phyloP scores from a whole-genome alignment of 2,888 invertebrate genomes.

The Erebia aethiops region DNA sequence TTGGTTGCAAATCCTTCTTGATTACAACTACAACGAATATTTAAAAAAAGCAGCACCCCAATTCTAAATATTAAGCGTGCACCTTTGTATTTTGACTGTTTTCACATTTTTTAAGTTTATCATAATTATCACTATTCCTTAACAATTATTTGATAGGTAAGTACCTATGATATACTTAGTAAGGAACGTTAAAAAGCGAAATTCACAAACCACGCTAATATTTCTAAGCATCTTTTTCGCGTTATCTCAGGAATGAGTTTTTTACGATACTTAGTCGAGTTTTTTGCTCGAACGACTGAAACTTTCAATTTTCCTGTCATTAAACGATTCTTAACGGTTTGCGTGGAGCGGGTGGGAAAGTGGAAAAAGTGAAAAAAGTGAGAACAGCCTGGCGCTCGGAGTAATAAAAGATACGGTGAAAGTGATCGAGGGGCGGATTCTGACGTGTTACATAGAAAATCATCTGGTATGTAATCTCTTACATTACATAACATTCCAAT shows the following conservation, averaged over 20 bases:
- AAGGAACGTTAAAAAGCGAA: not conserved
- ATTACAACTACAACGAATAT: no score
- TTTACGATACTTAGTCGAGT: constrained; percentile 65
- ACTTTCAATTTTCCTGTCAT: constrained; percentile 80
- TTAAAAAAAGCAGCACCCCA: no score
- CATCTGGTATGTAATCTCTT: no score
- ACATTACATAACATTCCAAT: no score
- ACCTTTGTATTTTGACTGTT: no score
- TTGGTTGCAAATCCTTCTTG: no score
- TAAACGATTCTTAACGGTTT: constrained; percentile 68
- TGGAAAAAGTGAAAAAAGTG: constrained; percentile 29
- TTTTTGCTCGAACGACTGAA: constrained; percentile 60
- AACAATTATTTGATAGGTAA: no score
- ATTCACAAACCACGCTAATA: constrained; percentile 36
- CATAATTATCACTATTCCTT: no score
- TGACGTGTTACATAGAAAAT: not conserved
- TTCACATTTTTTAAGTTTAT: no score
- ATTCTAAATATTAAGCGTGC: no score
- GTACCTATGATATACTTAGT: no score
- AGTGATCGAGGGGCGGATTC: constrained; percentile 53
- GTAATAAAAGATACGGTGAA: constrained; percentile 70
- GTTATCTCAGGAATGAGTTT: constrained; percentile 61
- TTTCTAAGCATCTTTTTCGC: constrained; percentile 56
- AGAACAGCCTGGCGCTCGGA: constrained; percentile 45
- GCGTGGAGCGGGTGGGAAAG: constrained; percentile 47